Base-by-base conservation (phyloP, 2,888 invertebrate species). In the Osedax frankpressi region DNA sequence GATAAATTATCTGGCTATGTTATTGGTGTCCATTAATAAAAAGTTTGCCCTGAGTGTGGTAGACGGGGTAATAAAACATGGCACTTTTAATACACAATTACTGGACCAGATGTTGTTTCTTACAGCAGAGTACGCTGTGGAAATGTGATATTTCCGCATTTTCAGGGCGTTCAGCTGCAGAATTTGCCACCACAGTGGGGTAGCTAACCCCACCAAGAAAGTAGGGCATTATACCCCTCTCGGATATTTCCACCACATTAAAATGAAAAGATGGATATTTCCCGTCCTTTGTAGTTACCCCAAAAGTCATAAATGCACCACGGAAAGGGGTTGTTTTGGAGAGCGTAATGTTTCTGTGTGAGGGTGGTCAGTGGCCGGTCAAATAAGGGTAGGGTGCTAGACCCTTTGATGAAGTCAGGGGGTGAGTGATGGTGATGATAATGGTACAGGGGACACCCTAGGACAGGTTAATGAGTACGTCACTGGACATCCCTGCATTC, bases 11-110 rank as follows among this genome's bases (percentile, higher is more conserved):
- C 65, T 65, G 65, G 1, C 19, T 14, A 6, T 65, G 65, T 65
- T 62, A 62, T 1, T 62, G 62, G 65, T 19, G 19, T 24, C 65
- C 65, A 24, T 65, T 19, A 65, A 65, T 65, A 65, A 65, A 65
- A 65, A 24, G 65, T 1, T 63, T 63, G 19, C 63, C 3, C 14
- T n/a, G 24, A 65, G 65, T 65, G 2, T 11, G 65, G 65, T 65
- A 65, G 19, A 24, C 2, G 65, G 65, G 2, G 2, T 24, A 65
- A 65, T 65, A 24, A 65, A 65, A 65, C 65, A 65, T 65, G 65
- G 65, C 65, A 65, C 65, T 65, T 65, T 65, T 65, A 65, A 65
- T 65, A 2, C 65, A 3, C 65, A 65, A 65, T 65, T 65, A 65
- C 65, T 24, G 24, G 65, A 65, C 65, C 65, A 65, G 65, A 65